A percentile compares a stretch with the other conserved stretches of the same genome.
Evolutionary conservation across 2,113 vertebrate genomes (phyloP).

Genomic region (Tylochromis polylepis): DNA sequence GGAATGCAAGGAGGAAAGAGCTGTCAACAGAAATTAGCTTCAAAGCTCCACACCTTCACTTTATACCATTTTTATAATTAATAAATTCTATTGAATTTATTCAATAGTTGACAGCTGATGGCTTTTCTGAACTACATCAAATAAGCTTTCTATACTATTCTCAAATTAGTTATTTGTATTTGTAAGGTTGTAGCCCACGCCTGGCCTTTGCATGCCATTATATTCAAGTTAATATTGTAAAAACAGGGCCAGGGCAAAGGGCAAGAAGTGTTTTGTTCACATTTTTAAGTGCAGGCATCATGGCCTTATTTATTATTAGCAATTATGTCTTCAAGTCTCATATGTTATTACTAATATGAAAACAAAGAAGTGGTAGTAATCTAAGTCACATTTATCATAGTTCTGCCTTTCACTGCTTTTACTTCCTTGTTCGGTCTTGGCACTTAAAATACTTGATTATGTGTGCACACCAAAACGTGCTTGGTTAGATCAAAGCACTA

Average conservation of each 20-base stretch:
- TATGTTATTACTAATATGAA: neutral
- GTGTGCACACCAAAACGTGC: neutral
- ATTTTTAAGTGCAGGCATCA: neutral
- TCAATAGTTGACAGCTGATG: neutral
- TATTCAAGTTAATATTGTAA: neutral
- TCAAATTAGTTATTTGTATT: neutral
- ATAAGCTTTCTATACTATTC: neutral
- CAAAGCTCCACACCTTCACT: neutral
- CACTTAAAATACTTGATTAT: neutral
- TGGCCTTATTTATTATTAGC: neutral
- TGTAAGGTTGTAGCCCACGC: neutral
- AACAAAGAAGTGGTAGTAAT: neutral
- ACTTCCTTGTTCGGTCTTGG: too few species aligned
- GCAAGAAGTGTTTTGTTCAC: neutral
- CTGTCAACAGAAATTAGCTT: conserved; percentile 15
- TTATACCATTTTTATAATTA: neutral
- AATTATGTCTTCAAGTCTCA: neutral
- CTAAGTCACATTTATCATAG: neutral
- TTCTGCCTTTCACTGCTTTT: too few species aligned
- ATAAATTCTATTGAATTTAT: too few species aligned
- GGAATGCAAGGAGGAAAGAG: neutral
- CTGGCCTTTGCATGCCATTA: neutral
- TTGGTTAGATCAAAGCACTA: neutral
- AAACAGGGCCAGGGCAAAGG: neutral
- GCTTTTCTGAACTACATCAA: neutral